A percentile compares a stretch with the other conserved stretches of the same genome.
Conservation (phyloP, 2,888 invertebrate genomes). For the Nineta flava region DNA sequence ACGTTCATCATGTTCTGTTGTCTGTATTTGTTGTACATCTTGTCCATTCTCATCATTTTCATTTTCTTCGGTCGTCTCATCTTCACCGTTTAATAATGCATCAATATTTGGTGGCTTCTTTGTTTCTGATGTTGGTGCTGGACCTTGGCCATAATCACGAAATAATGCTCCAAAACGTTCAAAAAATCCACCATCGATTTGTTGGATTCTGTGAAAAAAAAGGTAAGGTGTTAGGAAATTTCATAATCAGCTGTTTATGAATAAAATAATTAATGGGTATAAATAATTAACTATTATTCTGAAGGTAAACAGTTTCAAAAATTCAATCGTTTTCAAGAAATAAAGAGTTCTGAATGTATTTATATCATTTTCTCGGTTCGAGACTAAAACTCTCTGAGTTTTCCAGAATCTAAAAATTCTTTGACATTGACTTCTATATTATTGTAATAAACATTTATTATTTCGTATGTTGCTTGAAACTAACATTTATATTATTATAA, state of each 20-base stretch:
- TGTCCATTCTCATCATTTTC: slow-evolving; percentile 20
- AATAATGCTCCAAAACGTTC: slow-evolving; percentile 66
- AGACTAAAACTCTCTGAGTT: too few relatives aligned
- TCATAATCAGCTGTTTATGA: slow-evolving; percentile 1
- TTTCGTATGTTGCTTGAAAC: too few relatives aligned
- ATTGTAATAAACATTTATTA: too few relatives aligned
- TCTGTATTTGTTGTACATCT: slow-evolving; percentile 16
- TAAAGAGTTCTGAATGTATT: too few relatives aligned
- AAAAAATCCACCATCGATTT: slow-evolving; percentile 70
- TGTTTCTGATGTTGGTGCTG: slow-evolving; percentile 12
- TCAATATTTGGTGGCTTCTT: slow-evolving; percentile 12
- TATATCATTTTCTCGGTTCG: too few relatives aligned
- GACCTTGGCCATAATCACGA: slow-evolving; percentile 30
- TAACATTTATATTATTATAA: too few relatives aligned
- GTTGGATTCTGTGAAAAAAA: slow-evolving; percentile 50
- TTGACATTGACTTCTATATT: too few relatives aligned
- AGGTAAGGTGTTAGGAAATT: slow-evolving; percentile 7
- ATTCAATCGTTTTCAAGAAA: too few relatives aligned
- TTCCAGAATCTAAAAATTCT: too few relatives aligned
- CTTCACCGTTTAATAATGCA: slow-evolving; percentile 10
- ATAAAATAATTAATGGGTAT: too few relatives aligned
- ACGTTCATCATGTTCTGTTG: slow-evolving; percentile 17
- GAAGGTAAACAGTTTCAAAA: too few relatives aligned
- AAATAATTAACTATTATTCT: too few relatives aligned
- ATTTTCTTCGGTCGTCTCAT: slow-evolving; percentile 8